Percentiles rank a stretch among this genome's conserved stretches.
These are phyloP conservation scores for Cossypha dichroa DNA, from an alignment of 2,797 vertebrate genomes.

Conservation along the genomic window DNA sequence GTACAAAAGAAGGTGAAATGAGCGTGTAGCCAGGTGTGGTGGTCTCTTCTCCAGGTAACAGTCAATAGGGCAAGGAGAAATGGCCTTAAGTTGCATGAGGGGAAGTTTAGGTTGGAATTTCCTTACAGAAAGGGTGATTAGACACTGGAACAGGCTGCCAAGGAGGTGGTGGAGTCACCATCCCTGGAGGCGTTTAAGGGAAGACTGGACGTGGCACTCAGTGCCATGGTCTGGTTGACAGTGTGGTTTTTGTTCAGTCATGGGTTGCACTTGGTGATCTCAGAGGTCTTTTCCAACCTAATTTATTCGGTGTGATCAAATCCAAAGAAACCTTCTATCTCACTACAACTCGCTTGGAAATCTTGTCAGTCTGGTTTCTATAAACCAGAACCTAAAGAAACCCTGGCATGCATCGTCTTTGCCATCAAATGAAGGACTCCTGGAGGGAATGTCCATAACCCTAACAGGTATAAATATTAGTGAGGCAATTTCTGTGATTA, in stretches of 20 bases:
- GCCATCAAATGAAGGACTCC: not conserved
- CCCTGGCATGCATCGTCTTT: not conserved
- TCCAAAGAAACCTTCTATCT: not conserved
- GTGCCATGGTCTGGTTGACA: not conserved
- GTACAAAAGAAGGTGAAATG: not conserved
- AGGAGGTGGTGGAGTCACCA: rapidly evolving
- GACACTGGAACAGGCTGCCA: not conserved
- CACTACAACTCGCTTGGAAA: not conserved
- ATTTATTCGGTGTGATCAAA: not conserved
- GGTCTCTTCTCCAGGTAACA: not conserved
- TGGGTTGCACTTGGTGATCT: rapidly evolving
- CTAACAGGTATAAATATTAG: not conserved
- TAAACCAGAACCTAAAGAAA: not conserved
- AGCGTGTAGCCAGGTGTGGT: not conserved
- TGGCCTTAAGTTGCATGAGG: not conserved
- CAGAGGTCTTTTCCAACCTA: not conserved
- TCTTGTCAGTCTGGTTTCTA: not conserved
- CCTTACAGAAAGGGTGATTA: not conserved
- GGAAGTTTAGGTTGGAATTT: not conserved
- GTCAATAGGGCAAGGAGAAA: not conserved
- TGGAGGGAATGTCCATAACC: not conserved
- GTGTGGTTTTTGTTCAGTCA: not conserved
- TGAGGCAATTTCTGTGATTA: not conserved
- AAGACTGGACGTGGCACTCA: rapidly evolving
- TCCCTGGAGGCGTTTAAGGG: not conserved